Percentiles rank a stretch among this genome's conserved stretches.
Evolutionary conservation across 2,113 vertebrate species (phyloP).

Genomic region (Emydocephalus ijimae): DNA sequence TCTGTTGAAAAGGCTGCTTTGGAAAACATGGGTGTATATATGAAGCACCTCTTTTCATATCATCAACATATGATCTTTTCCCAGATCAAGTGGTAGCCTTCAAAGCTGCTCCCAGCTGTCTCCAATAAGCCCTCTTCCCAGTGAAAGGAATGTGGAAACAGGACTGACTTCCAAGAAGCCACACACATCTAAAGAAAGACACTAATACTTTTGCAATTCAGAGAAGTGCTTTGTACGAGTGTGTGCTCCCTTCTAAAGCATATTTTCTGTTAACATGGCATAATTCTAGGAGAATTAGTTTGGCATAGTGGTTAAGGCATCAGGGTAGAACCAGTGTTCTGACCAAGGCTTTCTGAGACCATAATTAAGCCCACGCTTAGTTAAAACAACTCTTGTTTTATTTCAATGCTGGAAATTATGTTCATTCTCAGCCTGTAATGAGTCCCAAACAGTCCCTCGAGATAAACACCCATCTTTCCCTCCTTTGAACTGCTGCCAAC

Average conservation of each 20-base stretch:
- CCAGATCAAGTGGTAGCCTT: not conserved
- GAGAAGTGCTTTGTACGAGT: not conserved
- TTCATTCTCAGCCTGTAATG: too few relatives aligned
- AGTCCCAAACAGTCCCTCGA: too few relatives aligned
- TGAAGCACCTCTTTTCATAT: not conserved
- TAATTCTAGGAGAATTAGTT: not conserved
- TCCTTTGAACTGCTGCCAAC: too few relatives aligned
- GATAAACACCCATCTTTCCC: too few relatives aligned
- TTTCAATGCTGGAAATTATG: too few relatives aligned
- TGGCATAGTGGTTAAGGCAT: not conserved
- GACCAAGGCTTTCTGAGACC: too few relatives aligned
- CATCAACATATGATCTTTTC: not conserved
- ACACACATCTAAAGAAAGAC: not conserved
- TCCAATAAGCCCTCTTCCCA: not conserved
- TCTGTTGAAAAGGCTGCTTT: not conserved
- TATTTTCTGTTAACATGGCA: not conserved
- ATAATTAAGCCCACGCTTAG: too few relatives aligned
- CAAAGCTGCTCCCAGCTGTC: not conserved
- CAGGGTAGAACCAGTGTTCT: not conserved
- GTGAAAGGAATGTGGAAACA: not conserved
- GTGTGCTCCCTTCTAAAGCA: not conserved
- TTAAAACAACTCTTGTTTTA: too few relatives aligned
- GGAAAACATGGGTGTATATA: not conserved
- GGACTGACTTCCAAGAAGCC: not conserved
- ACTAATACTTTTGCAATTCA: not conserved